Evolutionary conservation across 1,140 invertebrate species (phyloP), one percentile per base, ranked within the genome.

Genomic region (Drosophila mayri): DNA sequence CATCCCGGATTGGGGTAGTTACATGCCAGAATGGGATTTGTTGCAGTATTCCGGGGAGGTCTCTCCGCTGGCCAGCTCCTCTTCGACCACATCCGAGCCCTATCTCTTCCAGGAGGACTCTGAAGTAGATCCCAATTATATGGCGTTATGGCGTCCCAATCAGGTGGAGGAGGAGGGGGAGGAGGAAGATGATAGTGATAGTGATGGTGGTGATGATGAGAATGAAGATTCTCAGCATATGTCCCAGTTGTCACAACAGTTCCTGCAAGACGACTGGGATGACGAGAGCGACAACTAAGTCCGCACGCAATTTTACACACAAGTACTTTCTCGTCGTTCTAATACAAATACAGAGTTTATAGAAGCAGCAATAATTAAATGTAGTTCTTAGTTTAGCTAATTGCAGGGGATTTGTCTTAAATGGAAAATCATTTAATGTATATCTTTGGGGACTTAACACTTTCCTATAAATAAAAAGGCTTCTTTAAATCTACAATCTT

Each of bases 1-100:
- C 8, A 25, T 32, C 1, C 47, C n/a, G 4, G 75, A 61, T 18
- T 52, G 61, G 30, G 32, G 54, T 50, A 44, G 37, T 14, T 70
- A 59, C 14, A 49, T 25, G 5, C 41, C 43, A 6, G 44, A 41
- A 2, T 59, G 22, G 50, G 50, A 54, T 10, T 12, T 12, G 10
- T 40, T 25, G 0, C 37, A 41, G 12, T 12, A 4, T 18, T 40
- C n/a, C 11, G 35, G 12, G 3, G 18, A 8, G 8, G 16, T 2
- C 35, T 62, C 38, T 30, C 68, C 58, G 0, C 2, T 49, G 61
- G 61, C 1, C 16, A 35, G 7, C 12, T 52, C 37, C 30, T 38
- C 28, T 10, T 18, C 12, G 10, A 22, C 9, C n/a, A 35, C 46
- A 8, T 37, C 62, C 0, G 59, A 50, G 7, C 6, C 12, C 14